Base-by-base conservation (phyloP, 2,888 invertebrate genomes). In the Ennomos fuscantarius region DNA sequence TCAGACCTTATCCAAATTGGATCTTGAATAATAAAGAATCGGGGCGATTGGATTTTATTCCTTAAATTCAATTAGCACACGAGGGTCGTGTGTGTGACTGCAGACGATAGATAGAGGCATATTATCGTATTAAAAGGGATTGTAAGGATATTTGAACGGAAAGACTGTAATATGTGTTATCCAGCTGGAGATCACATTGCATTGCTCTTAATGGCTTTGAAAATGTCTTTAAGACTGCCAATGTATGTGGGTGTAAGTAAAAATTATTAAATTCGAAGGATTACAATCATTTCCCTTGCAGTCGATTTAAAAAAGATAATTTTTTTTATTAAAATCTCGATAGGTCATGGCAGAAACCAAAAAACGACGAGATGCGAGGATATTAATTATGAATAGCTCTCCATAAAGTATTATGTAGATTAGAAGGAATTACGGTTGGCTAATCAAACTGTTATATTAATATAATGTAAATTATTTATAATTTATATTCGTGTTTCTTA, bases 21-120 rank as follows among this genome's bases (percentile, higher is more conserved):
- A 93, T 93, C 93, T 92, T 92, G 93, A 93, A 92, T 93, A 93
- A 93, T 93, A 93, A 93, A 93, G 92, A 92, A 93, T 92, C 91
- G 89, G 86, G 85, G 87, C 91, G 92, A 92, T 93, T 92, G 92
- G 92, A 92, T 92, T 93, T 92, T 92, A 92, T 93, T 92, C 91
- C 92, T 92, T 92, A 92, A 92, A 92, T 92, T 93, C 92, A 93
- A 93, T 93, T 93, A 93, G 93, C 91, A 89, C 87, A 88, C 84
- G 84, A 89, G 91, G 89, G 88, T 87, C 85, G 87, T 86, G 84
- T 84, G 79, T 86, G 92, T 90, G 91, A 91, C 91, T 92, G 92
- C 86, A 88, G 84, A 89, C 85, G 89, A 80, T 82, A 91, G 92
- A 91, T 92, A 92, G 90, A 91, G 86, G 77, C 84, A 84, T 83